Conservation (phyloP, 2,113 vertebrate genomes). For the Galemys pyrenaicus region DNA sequence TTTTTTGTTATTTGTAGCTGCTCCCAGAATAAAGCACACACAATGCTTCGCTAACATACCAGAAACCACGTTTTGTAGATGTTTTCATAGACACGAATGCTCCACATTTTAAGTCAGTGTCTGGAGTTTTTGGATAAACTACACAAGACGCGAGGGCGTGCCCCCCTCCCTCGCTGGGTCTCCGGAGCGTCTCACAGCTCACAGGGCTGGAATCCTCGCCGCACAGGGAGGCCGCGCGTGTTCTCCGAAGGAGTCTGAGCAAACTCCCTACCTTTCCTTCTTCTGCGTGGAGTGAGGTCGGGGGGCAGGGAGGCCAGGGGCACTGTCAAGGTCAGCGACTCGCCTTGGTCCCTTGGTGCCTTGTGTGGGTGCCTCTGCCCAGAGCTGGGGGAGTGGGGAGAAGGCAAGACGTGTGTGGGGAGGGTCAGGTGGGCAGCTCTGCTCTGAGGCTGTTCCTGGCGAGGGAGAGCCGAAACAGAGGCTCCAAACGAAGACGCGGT, state of each 20-base stretch:
- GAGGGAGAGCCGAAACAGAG: not conserved
- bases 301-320: not conserved
- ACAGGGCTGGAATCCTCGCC: too few relatives aligned
- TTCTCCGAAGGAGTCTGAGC: not conserved
- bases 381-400: not conserved
- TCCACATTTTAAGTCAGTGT: not conserved
- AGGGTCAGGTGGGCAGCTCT: too few relatives aligned
- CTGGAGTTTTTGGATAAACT: not conserved
- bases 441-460: not conserved
- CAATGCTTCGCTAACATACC: not conserved
- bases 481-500: not conserved
- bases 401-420: not conserved
- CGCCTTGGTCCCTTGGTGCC: not conserved
- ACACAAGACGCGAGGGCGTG: too few relatives aligned
- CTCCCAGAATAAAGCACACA: not conserved
- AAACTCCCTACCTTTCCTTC: not conserved
- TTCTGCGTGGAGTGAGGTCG: not conserved
- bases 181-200: rapidly evolving
- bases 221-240: not conserved
- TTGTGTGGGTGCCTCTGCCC: not conserved
- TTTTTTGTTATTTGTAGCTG: not conserved
- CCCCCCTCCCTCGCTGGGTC: too few relatives aligned
- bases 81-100: not conserved
- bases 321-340: too few relatives aligned
- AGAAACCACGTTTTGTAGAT: not conserved